Evolutionary conservation across 2,888 invertebrate species (phyloP).

Genomic region (Noctua pronuba): DNA sequence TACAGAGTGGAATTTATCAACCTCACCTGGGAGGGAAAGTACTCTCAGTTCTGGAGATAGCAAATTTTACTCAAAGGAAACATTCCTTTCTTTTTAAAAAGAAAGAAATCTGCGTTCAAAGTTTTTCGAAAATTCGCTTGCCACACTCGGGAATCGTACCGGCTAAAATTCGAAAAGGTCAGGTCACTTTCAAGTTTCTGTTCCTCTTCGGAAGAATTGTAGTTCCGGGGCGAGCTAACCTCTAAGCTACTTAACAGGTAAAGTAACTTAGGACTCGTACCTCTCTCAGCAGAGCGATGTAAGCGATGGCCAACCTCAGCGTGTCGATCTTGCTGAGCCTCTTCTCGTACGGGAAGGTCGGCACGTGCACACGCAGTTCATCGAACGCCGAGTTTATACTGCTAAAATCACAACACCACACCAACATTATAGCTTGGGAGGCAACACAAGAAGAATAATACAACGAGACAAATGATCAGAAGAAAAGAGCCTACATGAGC

Average conservation of each 20-base stretch:
- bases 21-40: no score
- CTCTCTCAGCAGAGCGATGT: slow-evolving; percentile 97
- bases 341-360: slow-evolving; percentile 99
- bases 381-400: slow-evolving; percentile 99
- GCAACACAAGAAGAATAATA: neutral
- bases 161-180: neutral
- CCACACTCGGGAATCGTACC: neutral
- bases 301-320: slow-evolving; percentile 98
- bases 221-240: neutral
- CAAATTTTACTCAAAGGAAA: no score
- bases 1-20: no score
- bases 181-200: neutral
- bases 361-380: slow-evolving; percentile 98
- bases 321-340: slow-evolving; percentile 99
- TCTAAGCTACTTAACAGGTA: neutral
- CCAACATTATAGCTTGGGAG: slow-evolving; percentile 81
- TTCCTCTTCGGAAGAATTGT: neutral
- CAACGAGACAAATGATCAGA: no score
- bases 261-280: slow-evolving; percentile 68
- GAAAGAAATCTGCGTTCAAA: no score
- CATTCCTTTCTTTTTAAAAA: no score
- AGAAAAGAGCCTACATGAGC: no score
- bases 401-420: slow-evolving; percentile 92
- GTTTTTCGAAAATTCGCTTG: no score
- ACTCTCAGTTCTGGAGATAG: no score